Percentiles rank a stretch among this genome's conserved stretches.
Conservation (phyloP, 2,113 vertebrate species). For the Zeus faber region DNA sequence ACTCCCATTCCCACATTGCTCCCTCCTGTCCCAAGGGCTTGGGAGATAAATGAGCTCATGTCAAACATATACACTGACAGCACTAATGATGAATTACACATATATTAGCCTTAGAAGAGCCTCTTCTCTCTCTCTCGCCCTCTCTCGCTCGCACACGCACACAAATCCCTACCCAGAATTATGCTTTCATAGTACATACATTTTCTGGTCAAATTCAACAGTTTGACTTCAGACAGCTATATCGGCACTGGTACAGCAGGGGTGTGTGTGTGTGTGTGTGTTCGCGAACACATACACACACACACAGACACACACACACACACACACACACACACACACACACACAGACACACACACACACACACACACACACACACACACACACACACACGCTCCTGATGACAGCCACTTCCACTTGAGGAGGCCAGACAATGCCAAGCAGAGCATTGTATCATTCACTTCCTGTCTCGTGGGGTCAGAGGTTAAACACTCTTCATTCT, state of each 20-base stretch:
- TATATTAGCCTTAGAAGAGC: constrained; percentile 67
- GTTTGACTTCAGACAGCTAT: too few species aligned
- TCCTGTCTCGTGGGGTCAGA: constrained; percentile 61
- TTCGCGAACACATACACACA: constrained; percentile 7
- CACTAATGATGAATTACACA: constrained; percentile 77
- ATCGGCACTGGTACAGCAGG: too few species aligned
- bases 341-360: constrained; percentile 6
- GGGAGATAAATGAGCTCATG: constrained; percentile 72
- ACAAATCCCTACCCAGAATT: constrained; percentile 7
- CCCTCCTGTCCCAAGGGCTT: constrained; percentile 42
- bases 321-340: constrained; percentile 8
- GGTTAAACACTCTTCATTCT: constrained; percentile 65
- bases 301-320: constrained; percentile 1
- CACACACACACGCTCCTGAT: constrained; percentile 28
- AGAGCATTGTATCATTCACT: constrained; percentile 51
- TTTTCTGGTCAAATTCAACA: too few species aligned
- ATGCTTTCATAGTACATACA: constrained; percentile 1
- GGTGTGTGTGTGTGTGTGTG: background rate
- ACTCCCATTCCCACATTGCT: background rate
- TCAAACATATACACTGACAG: constrained; percentile 70
- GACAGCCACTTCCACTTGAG: constrained; percentile 68
- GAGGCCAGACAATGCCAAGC: constrained; percentile 52
- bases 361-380: constrained; percentile 1
- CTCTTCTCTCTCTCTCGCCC: constrained; percentile 2
- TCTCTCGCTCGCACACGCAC: constrained; percentile 9